A percentile compares a stretch with the other conserved stretches of the same genome.
Evolutionary conservation across 2,797 vertebrate genomes (phyloP).

Genomic region (Karalla daura): DNA sequence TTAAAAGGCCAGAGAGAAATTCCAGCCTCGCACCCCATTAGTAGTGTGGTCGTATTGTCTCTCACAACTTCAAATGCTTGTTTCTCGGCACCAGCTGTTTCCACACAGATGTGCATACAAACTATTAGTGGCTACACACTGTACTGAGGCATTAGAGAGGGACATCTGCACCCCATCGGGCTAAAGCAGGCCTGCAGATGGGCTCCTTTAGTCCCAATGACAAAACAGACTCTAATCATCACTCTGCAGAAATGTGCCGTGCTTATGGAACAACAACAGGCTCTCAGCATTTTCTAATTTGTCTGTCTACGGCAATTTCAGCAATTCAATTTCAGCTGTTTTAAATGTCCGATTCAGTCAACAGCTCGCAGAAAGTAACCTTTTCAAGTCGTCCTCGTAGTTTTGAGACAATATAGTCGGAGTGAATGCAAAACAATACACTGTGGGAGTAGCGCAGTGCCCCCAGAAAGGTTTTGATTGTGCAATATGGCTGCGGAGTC

Average conservation of each 20-base stretch:
- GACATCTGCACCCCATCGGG: neutral
- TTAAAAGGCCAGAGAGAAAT: slow-evolving; percentile 23
- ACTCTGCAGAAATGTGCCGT: neutral
- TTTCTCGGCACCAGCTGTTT: slow-evolving; percentile 45
- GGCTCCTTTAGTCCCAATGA: slow-evolving; percentile 11
- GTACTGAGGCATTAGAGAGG: slow-evolving; percentile 1
- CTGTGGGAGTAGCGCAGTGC: neutral
- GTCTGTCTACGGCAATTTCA: neutral
- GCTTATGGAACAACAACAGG: slow-evolving; percentile 5
- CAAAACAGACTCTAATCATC: neutral
- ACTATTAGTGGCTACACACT: slow-evolving; percentile 13
- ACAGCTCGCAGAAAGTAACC: neutral
- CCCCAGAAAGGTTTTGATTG: slow-evolving; percentile 16
- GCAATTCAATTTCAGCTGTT: neutral
- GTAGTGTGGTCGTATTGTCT: slow-evolving; percentile 23
- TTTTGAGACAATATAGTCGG: neutral
- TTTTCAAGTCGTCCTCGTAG: neutral
- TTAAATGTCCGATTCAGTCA: slow-evolving; percentile 1
- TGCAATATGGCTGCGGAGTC: slow-evolving; percentile 7
- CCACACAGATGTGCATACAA: slow-evolving; percentile 40
- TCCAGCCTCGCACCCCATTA: slow-evolving; percentile 20
- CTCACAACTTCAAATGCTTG: slow-evolving; percentile 32
- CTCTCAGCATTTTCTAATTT: neutral
- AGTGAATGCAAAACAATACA: neutral
- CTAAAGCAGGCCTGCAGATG: slow-evolving; percentile 9